phyloP scores from a whole-genome alignment of 2,797 vertebrate genomes.

The Oryzias dopingdopingensis region DNA sequence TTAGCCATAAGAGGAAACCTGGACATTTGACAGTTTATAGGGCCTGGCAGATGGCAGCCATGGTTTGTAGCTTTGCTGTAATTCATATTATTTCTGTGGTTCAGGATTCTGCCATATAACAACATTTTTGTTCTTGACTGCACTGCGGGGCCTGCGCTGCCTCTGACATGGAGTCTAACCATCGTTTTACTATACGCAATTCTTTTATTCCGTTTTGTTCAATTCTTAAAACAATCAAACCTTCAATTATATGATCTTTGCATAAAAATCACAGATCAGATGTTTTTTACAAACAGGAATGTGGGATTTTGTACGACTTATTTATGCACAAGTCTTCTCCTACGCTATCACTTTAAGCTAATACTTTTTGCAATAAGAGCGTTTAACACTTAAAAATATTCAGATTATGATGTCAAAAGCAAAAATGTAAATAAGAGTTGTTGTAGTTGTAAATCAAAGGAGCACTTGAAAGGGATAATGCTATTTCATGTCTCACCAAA shows the following conservation, averaged over 20 bases:
- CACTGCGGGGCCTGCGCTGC: not conserved
- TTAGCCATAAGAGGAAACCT: slow-evolving; percentile 23
- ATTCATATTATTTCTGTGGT: slow-evolving; percentile 9
- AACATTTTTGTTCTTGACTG: slow-evolving; percentile 5
- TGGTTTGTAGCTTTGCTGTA: slow-evolving; percentile 19
- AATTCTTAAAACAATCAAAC: not conserved
- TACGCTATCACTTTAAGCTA: no score
- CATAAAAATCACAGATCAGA: slow-evolving; percentile 27
- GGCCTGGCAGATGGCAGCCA: slow-evolving; percentile 16
- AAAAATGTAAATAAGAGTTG: no score
- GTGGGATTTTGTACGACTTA: slow-evolving; percentile 24
- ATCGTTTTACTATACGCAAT: slow-evolving; percentile 1
- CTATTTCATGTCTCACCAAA: no score
- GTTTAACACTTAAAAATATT: no score
- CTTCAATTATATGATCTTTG: slow-evolving; percentile 35
- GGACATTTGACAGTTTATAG: slow-evolving; percentile 21
- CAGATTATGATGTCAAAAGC: no score
- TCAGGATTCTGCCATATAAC: slow-evolving; percentile 25
- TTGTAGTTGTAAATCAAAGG: no score
- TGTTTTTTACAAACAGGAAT: slow-evolving; percentile 34
- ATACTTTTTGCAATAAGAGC: no score
- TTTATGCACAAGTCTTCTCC: not conserved
- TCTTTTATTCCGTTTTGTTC: slow-evolving; percentile 5
- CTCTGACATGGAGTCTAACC: slow-evolving; percentile 1
- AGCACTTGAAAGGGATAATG: no score